Percentiles rank a stretch among this genome's conserved stretches.
phyloP scores from a whole-genome alignment of 1,140 invertebrate genomes.

The Pollicipes pollicipes region DNA sequence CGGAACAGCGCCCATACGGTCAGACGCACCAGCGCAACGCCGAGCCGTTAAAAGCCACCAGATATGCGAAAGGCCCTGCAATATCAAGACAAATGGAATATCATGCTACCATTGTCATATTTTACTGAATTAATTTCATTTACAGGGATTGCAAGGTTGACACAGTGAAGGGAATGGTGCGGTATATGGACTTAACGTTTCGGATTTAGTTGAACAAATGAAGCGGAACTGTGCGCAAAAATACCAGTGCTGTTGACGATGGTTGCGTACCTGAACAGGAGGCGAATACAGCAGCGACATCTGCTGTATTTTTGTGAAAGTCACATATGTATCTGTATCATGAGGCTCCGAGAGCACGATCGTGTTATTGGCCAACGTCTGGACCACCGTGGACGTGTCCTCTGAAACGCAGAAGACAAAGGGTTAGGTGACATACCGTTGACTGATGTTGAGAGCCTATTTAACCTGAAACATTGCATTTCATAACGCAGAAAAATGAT shows the following conservation, averaged over 20 bases:
- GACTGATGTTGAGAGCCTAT: neutral
- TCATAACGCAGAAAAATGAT: too few species aligned
- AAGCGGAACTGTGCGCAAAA: too few species aligned
- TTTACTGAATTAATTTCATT: too few species aligned
- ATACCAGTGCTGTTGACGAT: neutral
- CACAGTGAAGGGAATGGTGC: too few species aligned
- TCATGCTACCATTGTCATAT: too few species aligned
- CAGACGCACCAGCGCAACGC: too few species aligned
- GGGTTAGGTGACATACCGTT: too few species aligned
- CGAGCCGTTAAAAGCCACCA: too few species aligned
- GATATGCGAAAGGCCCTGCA: too few species aligned
- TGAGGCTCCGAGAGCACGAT: neutral
- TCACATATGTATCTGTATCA: neutral
- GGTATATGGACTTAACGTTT: neutral
- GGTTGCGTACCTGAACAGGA: neutral
- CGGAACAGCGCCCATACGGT: neutral
- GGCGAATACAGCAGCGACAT: neutral
- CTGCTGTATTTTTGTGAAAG: neutral
- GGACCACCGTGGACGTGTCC: neutral
- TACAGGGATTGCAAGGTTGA: too few species aligned
- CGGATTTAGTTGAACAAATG: too few species aligned
- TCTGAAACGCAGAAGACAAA: neutral
- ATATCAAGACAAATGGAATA: too few species aligned
- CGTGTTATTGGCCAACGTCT: neutral
- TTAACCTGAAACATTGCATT: neutral